These are phyloP conservation scores for Xanthorhoe spadicearia DNA, from an alignment of 2,888 invertebrate species.

Conservation along the genomic window DNA sequence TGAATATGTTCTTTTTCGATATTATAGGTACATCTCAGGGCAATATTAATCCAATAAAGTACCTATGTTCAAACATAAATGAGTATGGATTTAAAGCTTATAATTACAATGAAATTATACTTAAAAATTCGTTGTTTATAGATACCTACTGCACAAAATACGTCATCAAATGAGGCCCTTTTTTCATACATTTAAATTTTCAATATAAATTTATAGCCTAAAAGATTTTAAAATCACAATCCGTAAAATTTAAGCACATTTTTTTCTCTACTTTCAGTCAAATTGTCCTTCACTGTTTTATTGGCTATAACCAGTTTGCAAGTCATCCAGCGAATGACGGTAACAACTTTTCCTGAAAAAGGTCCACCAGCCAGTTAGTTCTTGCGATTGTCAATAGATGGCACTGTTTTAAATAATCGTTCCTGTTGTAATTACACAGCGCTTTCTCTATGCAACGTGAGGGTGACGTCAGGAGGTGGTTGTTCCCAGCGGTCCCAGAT, in stretches of 20 bases:
- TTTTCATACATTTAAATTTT: not conserved
- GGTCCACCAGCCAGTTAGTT: not conserved
- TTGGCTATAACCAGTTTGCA: not conserved
- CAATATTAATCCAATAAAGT: too few species aligned
- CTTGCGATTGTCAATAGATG: constrained; percentile 12
- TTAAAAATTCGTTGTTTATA: constrained; percentile 20
- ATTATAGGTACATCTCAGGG: not conserved
- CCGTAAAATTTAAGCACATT: constrained; percentile 13
- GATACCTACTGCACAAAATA: constrained; percentile 4
- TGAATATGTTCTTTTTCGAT: constrained; percentile 2
- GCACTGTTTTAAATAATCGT: constrained; percentile 15
- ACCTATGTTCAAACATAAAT: not conserved
- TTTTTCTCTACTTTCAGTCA: constrained; percentile 21
- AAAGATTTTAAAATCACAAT: constrained; percentile 19
- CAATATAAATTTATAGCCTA: constrained; percentile 24
- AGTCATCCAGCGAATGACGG: constrained; percentile 14
- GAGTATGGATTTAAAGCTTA: not conserved
- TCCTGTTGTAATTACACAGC: constrained; percentile 64
- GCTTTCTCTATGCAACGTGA: constrained; percentile 74
- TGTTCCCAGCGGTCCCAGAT: constrained; percentile 70
- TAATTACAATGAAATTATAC: not conserved
- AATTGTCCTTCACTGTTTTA: constrained; percentile 5
- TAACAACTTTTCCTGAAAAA: not conserved
- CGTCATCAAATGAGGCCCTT: constrained; percentile 1
- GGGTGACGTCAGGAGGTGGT: constrained; percentile 76